Evolutionary conservation across 2,113 vertebrate species (phyloP), one percentile per base, ranked within the genome.

Genomic region (Tenebrosternarchus preto): DNA sequence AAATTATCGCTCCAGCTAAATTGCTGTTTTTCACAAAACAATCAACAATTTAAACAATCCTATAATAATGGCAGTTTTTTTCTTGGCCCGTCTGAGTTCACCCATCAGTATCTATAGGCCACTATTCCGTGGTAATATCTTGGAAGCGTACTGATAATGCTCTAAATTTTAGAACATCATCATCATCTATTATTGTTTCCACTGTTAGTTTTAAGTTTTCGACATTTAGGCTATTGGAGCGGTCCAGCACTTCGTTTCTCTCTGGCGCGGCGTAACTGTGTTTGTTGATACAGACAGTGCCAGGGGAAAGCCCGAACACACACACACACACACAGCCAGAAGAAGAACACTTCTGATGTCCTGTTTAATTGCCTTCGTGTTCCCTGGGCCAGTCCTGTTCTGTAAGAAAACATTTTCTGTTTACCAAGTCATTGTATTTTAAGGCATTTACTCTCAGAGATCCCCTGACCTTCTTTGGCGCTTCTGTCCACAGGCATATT

Each of bases 11-110:
- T 85, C 20, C n/a, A 76, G 63, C 53, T 80, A 90, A 84, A 88
- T 82, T 80, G 75, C 76, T 88, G 85, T 89, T 90, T 90, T 82
- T 80, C 74, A 68, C 79, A 80, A 85, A 91, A 89, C 87, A 90
- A 81, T 31, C 0, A 56, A 83, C 66, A 76, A 67, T 36, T 60
- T 68, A 73, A 11, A 46, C 59, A 81, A 77, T 22, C 59, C 67
- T 39, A 75, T 84, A 82, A 86, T 82, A 75, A 83, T n/a, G 56
- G 57, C 19, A 31, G 73, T 39, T 4, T 2, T 43, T 43, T 8
- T 43, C 6, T 9, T 43, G 39, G 6, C 43, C 63, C 50, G n/a
- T 64, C 53, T 15, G 60, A 39, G 78, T 12, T 11, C 9, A 11
- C 43, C 12, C 2, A 50, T 50, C 43, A 3, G 43, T 11, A 15